Evolutionary conservation across 2,797 vertebrate species (phyloP).

Genomic region (Acanthopagrus latus): DNA sequence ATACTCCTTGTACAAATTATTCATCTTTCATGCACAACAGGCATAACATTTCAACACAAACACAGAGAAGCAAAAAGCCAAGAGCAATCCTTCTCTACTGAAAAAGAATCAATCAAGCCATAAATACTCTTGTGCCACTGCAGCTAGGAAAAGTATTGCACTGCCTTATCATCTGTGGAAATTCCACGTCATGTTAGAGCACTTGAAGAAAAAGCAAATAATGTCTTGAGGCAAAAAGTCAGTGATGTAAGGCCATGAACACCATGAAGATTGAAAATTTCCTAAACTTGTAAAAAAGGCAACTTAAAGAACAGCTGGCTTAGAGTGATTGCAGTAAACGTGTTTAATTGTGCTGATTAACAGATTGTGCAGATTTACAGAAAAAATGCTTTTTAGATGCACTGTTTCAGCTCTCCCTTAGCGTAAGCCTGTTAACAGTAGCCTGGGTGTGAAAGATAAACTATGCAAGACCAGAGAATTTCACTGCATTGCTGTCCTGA

Average conservation of each 20-base stretch:
- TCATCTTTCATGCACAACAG: constrained; percentile 58
- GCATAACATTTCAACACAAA: constrained; percentile 63
- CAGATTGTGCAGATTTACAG: not conserved
- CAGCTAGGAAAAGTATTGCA: constrained; percentile 2
- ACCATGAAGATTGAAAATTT: constrained; percentile 22
- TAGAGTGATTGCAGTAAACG: constrained; percentile 9
- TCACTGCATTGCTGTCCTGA: constrained; percentile 13
- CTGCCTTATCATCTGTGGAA: constrained; percentile 34
- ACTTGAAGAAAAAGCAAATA: constrained; percentile 9
- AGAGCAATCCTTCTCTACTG: constrained; percentile 42
- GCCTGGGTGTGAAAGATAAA: constrained; percentile 55
- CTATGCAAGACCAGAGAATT: constrained; percentile 48
- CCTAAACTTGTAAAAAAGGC: constrained; percentile 25
- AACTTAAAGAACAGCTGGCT: not conserved
- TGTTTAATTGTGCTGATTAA: constrained; percentile 20
- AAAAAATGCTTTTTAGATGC: constrained; percentile 16
- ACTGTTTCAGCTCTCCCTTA: constrained; percentile 1
- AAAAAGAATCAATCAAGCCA: constrained; percentile 49
- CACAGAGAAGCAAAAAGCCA: constrained; percentile 22
- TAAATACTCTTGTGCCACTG: constrained; percentile 18
- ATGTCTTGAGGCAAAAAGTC: not conserved
- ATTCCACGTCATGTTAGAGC: constrained; percentile 29
- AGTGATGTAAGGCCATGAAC: constrained; percentile 15
- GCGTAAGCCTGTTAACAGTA: constrained; percentile 44
- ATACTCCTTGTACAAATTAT: constrained; percentile 63